These are phyloP conservation scores for Lycodopsis pacificus DNA, from an alignment of 2,797 vertebrate genomes.

Conservation along the genomic window DNA sequence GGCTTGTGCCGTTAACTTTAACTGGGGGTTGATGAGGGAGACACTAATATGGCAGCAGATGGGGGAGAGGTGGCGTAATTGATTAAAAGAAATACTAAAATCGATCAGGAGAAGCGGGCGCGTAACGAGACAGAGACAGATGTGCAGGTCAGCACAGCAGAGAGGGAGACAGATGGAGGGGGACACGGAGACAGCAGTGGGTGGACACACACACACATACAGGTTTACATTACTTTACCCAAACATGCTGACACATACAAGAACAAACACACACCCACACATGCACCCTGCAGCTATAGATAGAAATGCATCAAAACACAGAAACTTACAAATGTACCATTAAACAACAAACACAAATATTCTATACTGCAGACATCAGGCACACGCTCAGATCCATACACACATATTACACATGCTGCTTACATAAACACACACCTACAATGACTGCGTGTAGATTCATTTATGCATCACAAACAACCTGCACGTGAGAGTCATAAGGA, in stretches of 20 bases:
- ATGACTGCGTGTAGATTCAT: neutral
- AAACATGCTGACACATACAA: neutral
- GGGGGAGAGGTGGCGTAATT: conserved; percentile 74
- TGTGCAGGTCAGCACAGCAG: conserved; percentile 62
- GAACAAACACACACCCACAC: conserved; percentile 2
- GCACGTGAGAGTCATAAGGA: neutral
- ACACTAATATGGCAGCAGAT: conserved; percentile 78
- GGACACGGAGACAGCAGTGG: conserved; percentile 35
- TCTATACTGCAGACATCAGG: neutral
- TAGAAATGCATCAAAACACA: conserved; percentile 7
- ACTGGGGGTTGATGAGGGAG: conserved; percentile 70
- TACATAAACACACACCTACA: conserved; percentile 3
- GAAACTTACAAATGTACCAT: neutral
- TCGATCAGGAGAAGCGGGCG: conserved; percentile 72
- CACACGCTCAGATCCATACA: conserved; percentile 16
- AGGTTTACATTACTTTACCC: conserved; percentile 2
- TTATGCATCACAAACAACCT: neutral
- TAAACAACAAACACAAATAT: conserved; percentile 1
- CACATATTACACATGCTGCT: neutral
- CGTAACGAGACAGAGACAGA: conserved; percentile 78
- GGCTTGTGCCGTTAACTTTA: conserved; percentile 72
- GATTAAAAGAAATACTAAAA: conserved; percentile 80
- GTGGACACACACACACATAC: conserved; percentile 24
- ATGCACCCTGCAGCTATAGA: neutral
- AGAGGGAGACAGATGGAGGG: conserved; percentile 56